Evolutionary conservation across 2,113 vertebrate species (phyloP).

Genomic region (Lota lota): DNA sequence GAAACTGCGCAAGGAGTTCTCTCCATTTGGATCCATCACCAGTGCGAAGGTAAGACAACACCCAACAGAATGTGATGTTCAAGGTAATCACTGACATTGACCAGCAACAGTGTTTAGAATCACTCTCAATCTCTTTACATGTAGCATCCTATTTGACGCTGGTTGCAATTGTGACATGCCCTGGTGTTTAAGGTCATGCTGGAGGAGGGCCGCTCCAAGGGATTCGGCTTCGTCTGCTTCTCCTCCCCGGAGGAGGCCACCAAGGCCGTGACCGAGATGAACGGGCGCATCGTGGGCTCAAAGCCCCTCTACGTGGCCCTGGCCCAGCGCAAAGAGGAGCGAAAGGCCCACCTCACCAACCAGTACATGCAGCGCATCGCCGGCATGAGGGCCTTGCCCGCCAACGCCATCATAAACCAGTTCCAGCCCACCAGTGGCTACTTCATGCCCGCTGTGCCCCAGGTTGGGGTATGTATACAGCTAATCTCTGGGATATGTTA

Average conservation of each 20-base stretch:
- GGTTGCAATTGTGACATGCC: neutral
- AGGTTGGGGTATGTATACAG: slow-evolving; percentile 72
- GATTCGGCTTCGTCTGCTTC: slow-evolving; percentile 98
- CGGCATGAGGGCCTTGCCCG: slow-evolving; percentile 95
- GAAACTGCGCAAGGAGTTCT: slow-evolving; percentile 96
- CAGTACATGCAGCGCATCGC: slow-evolving; percentile 99
- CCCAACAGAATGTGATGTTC: neutral
- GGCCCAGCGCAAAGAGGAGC: slow-evolving; percentile 95
- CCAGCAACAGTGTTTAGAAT: neutral
- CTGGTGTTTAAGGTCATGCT: slow-evolving; percentile 86
- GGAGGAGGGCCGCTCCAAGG: slow-evolving; percentile 96
- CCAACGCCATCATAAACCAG: slow-evolving; percentile 97
- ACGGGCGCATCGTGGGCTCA: slow-evolving; percentile 95
- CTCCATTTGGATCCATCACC: slow-evolving; percentile 96
- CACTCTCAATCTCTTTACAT: no score
- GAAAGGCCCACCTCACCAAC: slow-evolving; percentile 96
- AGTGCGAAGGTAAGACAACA: slow-evolving; percentile 86
- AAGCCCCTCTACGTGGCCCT: slow-evolving; percentile 95
- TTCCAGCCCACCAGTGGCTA: slow-evolving; percentile 97
- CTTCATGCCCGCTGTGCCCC: slow-evolving; percentile 96
- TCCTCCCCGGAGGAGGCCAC: slow-evolving; percentile 98
- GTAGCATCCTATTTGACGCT: no score
- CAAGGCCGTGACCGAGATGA: slow-evolving; percentile 99
- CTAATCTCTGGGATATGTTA: neutral
- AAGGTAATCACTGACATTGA: neutral